Conservation (phyloP, 2,797 vertebrate species). For the Pteropus rufus region DNA sequence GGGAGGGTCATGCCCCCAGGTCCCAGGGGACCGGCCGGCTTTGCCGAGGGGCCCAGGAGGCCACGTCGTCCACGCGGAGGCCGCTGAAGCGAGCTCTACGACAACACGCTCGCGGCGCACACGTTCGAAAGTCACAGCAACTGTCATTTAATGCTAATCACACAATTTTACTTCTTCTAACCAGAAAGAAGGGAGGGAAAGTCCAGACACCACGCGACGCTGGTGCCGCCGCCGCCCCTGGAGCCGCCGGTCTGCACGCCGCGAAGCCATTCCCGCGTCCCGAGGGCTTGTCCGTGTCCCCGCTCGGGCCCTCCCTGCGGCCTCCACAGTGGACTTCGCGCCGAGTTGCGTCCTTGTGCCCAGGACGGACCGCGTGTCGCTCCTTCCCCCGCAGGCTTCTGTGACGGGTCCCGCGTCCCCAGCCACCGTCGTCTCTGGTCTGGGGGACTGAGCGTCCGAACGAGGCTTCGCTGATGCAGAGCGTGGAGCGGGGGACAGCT, state of each 20-base stretch:
- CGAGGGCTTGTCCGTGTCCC: too few species aligned
- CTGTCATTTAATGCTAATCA: not conserved
- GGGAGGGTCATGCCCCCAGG: too few species aligned
- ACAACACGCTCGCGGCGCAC: accelerated
- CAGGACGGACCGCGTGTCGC: too few species aligned
- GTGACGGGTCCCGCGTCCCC: too few species aligned
- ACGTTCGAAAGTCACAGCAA: accelerated
- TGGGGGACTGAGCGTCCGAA: accelerated
- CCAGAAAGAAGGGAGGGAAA: not conserved
- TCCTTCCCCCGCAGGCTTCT: too few species aligned
- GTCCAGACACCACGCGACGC: accelerated
- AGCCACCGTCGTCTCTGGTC: accelerated
- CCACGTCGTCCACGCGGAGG: accelerated
- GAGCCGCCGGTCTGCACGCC: accelerated
- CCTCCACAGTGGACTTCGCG: too few species aligned
- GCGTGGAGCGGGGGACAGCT: accelerated
- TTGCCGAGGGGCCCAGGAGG: too few species aligned
- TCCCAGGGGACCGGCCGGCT: too few species aligned
- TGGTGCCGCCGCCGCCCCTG: accelerated
- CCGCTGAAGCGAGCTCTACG: accelerated
- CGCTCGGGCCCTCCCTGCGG: too few species aligned
- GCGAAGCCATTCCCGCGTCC: too few species aligned
- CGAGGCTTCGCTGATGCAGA: accelerated
- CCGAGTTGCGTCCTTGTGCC: too few species aligned
- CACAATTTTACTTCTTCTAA: not conserved